A percentile compares a stretch with the other conserved stretches of the same genome.
Conservation (phyloP, 2,113 vertebrate genomes). For the Cygnus buccinator region DNA sequence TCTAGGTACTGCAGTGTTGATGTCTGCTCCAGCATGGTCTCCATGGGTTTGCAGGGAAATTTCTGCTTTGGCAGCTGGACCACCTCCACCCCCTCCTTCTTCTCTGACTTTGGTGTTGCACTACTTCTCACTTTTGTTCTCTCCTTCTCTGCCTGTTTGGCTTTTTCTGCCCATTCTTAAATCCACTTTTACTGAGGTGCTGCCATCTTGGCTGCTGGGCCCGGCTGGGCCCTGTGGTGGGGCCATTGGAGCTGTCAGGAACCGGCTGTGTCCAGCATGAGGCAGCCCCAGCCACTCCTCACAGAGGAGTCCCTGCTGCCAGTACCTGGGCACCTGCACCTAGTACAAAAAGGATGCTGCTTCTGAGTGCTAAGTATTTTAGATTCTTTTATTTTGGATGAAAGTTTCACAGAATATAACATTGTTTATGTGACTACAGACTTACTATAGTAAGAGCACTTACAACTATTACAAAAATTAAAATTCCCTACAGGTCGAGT, state of each 20-base stretch:
- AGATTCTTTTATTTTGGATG: not conserved
- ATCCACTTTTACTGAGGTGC: fast-evolving
- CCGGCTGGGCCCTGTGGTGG: not conserved
- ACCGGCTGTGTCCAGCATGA: fast-evolving
- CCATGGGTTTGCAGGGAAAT: not conserved
- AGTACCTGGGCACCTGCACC: not conserved
- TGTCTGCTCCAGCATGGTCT: not conserved
- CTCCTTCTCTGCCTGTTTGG: not conserved
- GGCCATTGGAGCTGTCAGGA: fast-evolving
- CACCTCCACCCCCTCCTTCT: not conserved
- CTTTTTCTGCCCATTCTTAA: not conserved
- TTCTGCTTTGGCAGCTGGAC: not conserved
- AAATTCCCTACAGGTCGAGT: not conserved
- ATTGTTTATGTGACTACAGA: not conserved
- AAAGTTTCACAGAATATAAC: not conserved
- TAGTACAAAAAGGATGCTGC: not conserved
- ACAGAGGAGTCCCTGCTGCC: no score
- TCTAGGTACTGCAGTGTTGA: not conserved
- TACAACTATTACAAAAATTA: not conserved
- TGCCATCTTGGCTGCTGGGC: fast-evolving
- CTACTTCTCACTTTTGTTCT: not conserved
- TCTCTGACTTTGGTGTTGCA: not conserved
- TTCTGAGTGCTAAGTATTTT: not conserved
- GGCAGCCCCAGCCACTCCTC: not conserved
- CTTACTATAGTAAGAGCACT: not conserved